Evolutionary conservation across 2,888 invertebrate genomes (phyloP).

Genomic region (Drosophila pseudotakahashii): DNA sequence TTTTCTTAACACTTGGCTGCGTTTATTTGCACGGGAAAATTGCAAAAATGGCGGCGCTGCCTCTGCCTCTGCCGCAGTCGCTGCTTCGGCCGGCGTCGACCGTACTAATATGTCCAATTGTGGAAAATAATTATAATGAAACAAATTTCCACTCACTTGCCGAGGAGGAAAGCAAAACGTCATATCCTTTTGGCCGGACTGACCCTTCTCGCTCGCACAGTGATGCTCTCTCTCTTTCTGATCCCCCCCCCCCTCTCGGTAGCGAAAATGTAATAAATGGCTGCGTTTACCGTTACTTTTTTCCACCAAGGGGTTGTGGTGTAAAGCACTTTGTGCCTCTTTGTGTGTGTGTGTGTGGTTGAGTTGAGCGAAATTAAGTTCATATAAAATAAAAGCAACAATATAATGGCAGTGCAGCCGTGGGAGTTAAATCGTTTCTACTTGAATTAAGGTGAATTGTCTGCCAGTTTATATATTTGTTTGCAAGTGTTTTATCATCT

Average conservation of each 20-base stretch:
- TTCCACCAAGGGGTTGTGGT: constrained; percentile 66
- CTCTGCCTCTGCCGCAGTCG: constrained; percentile 20
- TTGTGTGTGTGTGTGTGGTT: constrained; percentile 51
- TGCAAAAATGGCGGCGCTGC: constrained; percentile 72
- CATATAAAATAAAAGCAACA: constrained; percentile 76
- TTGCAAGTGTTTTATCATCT: not conserved
- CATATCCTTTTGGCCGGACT: constrained; percentile 72
- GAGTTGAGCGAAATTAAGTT: constrained; percentile 74
- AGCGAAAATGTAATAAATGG: constrained; percentile 72
- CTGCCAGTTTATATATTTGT: constrained; percentile 10
- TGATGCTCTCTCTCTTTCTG: constrained; percentile 11
- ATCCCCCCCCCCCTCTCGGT: not conserved
- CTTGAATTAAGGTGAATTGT: constrained; percentile 74
- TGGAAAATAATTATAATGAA: constrained; percentile 85
- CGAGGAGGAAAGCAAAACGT: constrained; percentile 78
- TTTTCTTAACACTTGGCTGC: constrained; percentile 65
- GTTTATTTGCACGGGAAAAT: constrained; percentile 72
- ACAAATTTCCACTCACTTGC: constrained; percentile 84
- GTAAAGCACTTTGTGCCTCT: constrained; percentile 27
- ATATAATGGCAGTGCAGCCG: constrained; percentile 63
- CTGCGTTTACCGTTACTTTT: constrained; percentile 78
- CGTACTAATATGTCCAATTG: constrained; percentile 85
- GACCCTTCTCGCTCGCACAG: constrained; percentile 55
- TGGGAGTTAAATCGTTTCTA: constrained; percentile 76
- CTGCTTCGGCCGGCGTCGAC: constrained; percentile 57